Evolutionary conservation across 2,113 vertebrate species (phyloP), one percentile per base, ranked within the genome.

Genomic region (Embiotoca jacksoni): DNA sequence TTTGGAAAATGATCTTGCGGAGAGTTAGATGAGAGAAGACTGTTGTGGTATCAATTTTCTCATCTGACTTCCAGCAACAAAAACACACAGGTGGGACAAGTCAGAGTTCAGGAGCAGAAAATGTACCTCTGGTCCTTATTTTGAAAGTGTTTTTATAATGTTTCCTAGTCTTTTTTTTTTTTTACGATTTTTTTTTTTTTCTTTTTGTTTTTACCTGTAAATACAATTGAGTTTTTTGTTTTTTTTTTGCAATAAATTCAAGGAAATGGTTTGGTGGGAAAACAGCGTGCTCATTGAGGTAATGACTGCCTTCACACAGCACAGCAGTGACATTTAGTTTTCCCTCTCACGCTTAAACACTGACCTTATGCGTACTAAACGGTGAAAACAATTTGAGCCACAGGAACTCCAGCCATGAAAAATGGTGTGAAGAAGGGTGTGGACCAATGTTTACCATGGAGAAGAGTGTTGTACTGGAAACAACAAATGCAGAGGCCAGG

Each of bases 241-340:
- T 62, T 61, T 3, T 13, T 84, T 76, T 82, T 77, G 2, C 7
- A 93, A 92, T 91, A 93, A 91, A 92, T 85, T 81, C 7, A 36
- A 32, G 32, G 50, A 60, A 81, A 56, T 32, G 7, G 16, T 49
- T 33, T 58, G 8, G 36, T 71, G 46, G 10, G 41, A 8, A 73
- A n/a, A 44, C 9, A 1, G 5, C 68, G 46, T 36, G 8, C 44
- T 55, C 6, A 16, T 44, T 69, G 16, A 52, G 14, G 44, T 30
- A 67, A 32, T 31, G 30, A 33, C 55, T 54, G 32, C 57, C 63
- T 23, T 58, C 23, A 56, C 11, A 68, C 35, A 16, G 16, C 33
- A 1, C 53, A 47, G 1, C 37, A 10, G 47, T 57, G n/a, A 66
- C 44, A 36, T 77, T 44, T 58, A 3, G 35, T 70, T 82, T 83